A percentile compares a stretch with the other conserved stretches of the same genome.
Evolutionary conservation across 2,113 vertebrate species (phyloP).

Genomic region (Urocolius indicus): DNA sequence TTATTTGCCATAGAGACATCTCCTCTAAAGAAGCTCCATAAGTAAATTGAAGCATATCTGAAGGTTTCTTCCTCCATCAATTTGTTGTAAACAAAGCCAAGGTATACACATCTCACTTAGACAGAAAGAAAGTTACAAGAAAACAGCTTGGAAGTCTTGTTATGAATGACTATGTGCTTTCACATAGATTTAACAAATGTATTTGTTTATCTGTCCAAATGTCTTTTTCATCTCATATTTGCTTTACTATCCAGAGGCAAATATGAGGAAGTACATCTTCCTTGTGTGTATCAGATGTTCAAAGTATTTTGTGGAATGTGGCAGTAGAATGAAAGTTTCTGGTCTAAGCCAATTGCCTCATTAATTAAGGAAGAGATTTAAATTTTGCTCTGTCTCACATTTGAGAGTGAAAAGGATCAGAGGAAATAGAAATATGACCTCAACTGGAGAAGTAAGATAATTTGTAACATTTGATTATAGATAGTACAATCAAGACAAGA

Average conservation of each 20-base stretch:
- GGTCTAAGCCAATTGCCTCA: neutral
- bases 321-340: neutral
- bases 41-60: neutral
- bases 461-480: neutral
- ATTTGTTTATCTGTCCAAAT: neutral
- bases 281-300: neutral
- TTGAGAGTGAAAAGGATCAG: neutral
- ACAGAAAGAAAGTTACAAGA: neutral
- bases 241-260: neutral
- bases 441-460: neutral
- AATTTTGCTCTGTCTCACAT: neutral
- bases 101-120: rapidly evolving
- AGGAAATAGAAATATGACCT: neutral
- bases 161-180: neutral
- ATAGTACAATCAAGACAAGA: neutral
- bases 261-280: rapidly evolving
- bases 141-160: neutral
- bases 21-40: neutral
- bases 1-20: neutral
- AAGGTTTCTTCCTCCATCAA: neutral
- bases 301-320: neutral
- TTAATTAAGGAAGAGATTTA: neutral
- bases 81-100: neutral
- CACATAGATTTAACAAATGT: neutral
- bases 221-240: neutral